phyloP scores from a whole-genome alignment of 2,797 vertebrate species.

The Anguilla anguilla region DNA sequence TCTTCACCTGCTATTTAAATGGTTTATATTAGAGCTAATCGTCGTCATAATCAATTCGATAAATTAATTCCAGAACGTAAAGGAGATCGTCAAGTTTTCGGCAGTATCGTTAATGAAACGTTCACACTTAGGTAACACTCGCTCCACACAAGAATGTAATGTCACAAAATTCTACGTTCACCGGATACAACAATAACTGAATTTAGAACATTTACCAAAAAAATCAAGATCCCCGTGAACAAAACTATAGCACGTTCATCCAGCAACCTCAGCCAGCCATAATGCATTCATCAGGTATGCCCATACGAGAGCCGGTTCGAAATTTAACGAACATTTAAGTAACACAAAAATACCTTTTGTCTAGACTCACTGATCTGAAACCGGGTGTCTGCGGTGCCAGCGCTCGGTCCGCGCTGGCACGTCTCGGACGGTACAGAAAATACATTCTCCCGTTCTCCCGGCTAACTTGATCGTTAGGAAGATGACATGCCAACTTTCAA shows the following conservation, averaged over 20 bases:
- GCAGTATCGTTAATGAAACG: conserved; percentile 19
- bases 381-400: conserved; percentile 74
- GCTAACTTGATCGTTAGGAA: conserved; percentile 70
- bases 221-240: conserved; percentile 5
- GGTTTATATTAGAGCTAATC: conserved; percentile 26
- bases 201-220: conserved; percentile 28
- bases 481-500: conserved; percentile 81
- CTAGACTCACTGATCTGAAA: conserved; percentile 82
- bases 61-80: conserved; percentile 1
- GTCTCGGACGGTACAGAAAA: conserved; percentile 71
- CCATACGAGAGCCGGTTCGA: conserved; percentile 10
- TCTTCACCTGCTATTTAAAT: conserved; percentile 18
- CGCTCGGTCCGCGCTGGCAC: conserved; percentile 79
- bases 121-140: conserved; percentile 6
- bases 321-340: conserved; percentile 43
- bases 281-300: conserved; percentile 26
- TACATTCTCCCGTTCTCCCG: conserved; percentile 62
- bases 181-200: conserved; percentile 32
- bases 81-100: conserved; percentile 19
- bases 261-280: not conserved
- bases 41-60: conserved; percentile 36
- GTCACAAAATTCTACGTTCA: conserved; percentile 36
- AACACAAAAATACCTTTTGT: conserved; percentile 78
- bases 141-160: conserved; percentile 21
- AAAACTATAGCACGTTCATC: conserved; percentile 4